Evolutionary conservation across 1,140 invertebrate genomes (phyloP).

Genomic region (Rhysida immarginata): DNA sequence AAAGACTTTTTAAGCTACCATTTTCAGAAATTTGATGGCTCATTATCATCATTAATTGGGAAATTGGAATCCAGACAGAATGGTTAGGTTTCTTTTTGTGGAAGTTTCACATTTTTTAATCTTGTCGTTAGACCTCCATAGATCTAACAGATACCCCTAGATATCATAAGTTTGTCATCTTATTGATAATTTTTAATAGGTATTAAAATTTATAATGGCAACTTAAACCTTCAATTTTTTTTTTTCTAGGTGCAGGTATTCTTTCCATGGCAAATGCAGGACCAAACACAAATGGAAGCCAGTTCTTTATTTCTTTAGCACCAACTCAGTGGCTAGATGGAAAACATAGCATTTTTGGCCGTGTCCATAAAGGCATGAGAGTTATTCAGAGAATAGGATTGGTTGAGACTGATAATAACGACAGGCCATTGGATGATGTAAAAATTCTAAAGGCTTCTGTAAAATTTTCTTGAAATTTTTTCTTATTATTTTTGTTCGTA

Average conservation of each 20-base stretch:
- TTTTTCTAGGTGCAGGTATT: slow-evolving; percentile 50
- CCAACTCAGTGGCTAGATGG: slow-evolving; percentile 96
- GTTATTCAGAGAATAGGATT: slow-evolving; percentile 80
- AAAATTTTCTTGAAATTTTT: slow-evolving; percentile 2
- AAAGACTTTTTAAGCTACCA: too few species aligned
- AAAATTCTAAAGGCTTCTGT: slow-evolving; percentile 55
- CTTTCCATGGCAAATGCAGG: slow-evolving; percentile 84
- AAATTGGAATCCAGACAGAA: too few species aligned
- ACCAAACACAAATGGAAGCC: slow-evolving; percentile 90
- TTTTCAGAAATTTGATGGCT: too few species aligned
- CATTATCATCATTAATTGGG: too few species aligned
- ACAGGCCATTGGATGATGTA: slow-evolving; percentile 76
- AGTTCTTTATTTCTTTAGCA: slow-evolving; percentile 94
- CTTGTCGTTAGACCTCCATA: too few species aligned
- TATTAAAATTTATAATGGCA: too few species aligned
- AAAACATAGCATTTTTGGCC: slow-evolving; percentile 92
- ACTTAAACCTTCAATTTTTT: too few species aligned
- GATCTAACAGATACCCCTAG: too few species aligned
- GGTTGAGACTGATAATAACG: slow-evolving; percentile 81
- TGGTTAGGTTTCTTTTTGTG: too few species aligned
- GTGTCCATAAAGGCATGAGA: slow-evolving; percentile 70
- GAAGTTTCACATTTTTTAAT: too few species aligned
- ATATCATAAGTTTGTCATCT: too few species aligned
- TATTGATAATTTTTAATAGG: too few species aligned
- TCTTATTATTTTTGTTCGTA: background rate